phyloP scores from a whole-genome alignment of 2,888 invertebrate species.

The Cosmia trapezina region DNA sequence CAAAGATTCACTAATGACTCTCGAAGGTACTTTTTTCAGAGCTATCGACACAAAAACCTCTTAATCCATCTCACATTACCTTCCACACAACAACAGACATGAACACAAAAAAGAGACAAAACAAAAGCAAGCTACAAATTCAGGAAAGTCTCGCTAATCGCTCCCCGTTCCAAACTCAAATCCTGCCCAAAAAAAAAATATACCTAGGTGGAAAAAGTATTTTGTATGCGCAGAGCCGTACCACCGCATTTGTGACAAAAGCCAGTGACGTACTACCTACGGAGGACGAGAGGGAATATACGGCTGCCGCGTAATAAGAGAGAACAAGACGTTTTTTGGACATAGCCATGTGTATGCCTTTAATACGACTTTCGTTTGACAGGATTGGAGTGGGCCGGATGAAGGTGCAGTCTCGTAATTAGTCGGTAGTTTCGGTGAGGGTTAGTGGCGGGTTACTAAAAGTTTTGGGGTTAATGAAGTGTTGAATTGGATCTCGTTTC shows the following conservation, averaged over 20 bases:
- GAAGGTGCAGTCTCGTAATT: constrained; percentile 26
- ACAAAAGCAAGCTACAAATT: constrained; percentile 21
- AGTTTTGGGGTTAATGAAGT: constrained; percentile 14
- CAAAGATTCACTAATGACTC: neutral
- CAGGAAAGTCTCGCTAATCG: constrained; percentile 32
- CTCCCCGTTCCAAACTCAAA: constrained; percentile 52
- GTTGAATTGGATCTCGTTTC: neutral
- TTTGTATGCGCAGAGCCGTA: constrained; percentile 70
- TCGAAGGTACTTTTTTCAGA: neutral
- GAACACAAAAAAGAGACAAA: constrained; percentile 15
- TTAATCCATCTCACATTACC: constrained; percentile 7
- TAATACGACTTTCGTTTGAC: constrained; percentile 36
- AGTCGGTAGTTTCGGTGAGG: constrained; percentile 2
- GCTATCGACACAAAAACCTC: neutral
- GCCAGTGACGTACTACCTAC: constrained; percentile 63
- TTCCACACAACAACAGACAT: neutral
- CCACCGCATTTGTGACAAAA: constrained; percentile 75
- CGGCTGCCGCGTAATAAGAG: constrained; percentile 75
- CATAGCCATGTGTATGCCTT: constrained; percentile 31
- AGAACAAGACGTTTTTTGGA: constrained; percentile 63
- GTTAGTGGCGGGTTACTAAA: neutral
- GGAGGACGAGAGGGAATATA: constrained; percentile 71
- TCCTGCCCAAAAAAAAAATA: constrained; percentile 64
- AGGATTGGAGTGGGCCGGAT: constrained; percentile 13
- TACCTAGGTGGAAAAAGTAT: constrained; percentile 74